phyloP scores from a whole-genome alignment of 2,797 vertebrate species.

The Poeciliopsis turneri region DNA sequence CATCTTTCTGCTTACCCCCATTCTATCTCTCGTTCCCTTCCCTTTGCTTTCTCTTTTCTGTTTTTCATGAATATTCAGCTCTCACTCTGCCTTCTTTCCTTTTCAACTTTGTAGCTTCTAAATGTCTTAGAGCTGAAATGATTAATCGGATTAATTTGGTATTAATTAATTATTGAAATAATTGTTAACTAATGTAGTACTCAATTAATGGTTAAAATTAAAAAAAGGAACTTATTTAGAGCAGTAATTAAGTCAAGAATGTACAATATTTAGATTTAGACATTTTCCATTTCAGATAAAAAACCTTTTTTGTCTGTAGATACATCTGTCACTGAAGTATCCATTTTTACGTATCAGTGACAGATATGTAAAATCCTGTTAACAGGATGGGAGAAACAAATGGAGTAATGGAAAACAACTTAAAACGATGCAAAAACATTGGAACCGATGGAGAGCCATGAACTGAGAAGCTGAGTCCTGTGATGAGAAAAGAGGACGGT shows the following conservation, averaged over 20 bases:
- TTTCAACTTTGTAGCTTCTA: conserved; percentile 25
- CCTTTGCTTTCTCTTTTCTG: conserved; percentile 23
- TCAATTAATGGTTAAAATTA: too few relatives aligned
- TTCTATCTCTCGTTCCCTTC: conserved; percentile 8
- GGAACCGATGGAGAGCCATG: conserved; percentile 27
- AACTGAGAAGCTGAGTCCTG: conserved; percentile 42
- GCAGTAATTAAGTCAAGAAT: too few relatives aligned
- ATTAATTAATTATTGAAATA: too few relatives aligned
- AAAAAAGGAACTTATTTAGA: too few relatives aligned
- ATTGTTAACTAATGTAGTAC: too few relatives aligned
- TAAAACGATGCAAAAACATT: not conserved
- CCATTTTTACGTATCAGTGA: not conserved
- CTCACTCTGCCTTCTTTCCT: conserved; percentile 33
- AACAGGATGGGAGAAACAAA: conserved; percentile 13
- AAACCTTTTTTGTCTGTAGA: too few relatives aligned
- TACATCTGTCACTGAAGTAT: too few relatives aligned
- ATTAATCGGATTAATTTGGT: too few relatives aligned
- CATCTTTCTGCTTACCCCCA: conserved; percentile 24
- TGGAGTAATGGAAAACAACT: not conserved
- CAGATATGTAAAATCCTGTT: conserved; percentile 13
- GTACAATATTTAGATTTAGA: too few relatives aligned
- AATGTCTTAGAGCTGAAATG: conserved; percentile 1
- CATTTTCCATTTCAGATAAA: too few relatives aligned
- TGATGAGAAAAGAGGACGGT: conserved; percentile 62
- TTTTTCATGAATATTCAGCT: conserved; percentile 39